These are phyloP conservation scores for Arvicanthis niloticus DNA, from an alignment of 2,113 vertebrate species.

Conservation along the genomic window DNA sequence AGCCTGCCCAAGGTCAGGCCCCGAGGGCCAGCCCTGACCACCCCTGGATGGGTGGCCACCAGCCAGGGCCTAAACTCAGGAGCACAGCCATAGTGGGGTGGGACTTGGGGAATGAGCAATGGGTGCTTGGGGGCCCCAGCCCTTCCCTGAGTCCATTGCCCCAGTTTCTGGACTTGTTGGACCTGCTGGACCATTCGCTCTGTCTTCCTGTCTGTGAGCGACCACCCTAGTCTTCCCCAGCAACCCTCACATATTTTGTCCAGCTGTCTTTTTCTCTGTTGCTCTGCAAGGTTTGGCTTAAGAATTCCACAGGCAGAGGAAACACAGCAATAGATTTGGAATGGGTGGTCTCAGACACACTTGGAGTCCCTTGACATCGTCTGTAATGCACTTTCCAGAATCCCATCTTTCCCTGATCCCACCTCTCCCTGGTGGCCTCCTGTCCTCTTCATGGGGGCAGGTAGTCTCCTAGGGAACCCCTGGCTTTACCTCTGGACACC, in stretches of 20 bases:
- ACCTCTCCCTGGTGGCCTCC: neutral
- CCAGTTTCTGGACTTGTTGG: neutral
- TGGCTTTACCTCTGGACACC: neutral
- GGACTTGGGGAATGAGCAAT: neutral
- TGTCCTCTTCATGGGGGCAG: neutral
- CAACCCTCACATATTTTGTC: neutral
- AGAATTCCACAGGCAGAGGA: neutral
- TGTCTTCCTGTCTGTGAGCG: neutral
- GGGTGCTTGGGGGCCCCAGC: neutral
- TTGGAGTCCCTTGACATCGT: neutral
- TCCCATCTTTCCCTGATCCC: neutral
- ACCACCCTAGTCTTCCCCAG: neutral
- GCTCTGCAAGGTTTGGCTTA: conserved; percentile 1
- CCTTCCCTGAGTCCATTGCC: neutral
- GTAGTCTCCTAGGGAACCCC: neutral
- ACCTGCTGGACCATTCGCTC: neutral
- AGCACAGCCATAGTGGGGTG: conserved; percentile 77
- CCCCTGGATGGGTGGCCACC: neutral
- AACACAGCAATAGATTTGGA: conserved; percentile 17
- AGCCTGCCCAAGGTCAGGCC: conserved; percentile 1
- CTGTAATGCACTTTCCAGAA: neutral
- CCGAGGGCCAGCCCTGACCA: neutral
- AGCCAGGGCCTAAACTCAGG: conserved; percentile 60
- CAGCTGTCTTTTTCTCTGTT: neutral
- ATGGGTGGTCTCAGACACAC: neutral